Evolutionary conservation across 2,113 vertebrate genomes (phyloP), one percentile per base, ranked within the genome.

Genomic region (Mirza zaza): DNA sequence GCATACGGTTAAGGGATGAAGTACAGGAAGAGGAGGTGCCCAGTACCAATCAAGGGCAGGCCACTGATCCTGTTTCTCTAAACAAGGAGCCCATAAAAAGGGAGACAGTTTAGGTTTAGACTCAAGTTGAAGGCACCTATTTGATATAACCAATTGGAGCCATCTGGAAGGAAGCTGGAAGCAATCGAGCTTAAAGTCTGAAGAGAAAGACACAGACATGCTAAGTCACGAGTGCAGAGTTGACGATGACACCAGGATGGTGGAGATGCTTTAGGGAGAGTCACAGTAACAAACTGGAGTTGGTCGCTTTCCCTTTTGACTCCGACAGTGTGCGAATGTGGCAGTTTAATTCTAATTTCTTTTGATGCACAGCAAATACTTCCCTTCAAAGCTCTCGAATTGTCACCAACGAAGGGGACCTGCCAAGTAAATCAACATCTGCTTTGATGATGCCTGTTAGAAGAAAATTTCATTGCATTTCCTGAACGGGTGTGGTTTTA

Each of bases 331-430:
- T 8, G 34, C 81, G 55, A 42, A 61, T 2, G 9, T 6, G n/a
- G 32, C 55, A 45, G 52, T 52, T 88, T 23, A 61, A 85, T 82
- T 96, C 50, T n/a, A 23, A 89, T 81, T 96, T 94, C 83, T 96
- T 86, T 86, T 57, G 63, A 90, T 42, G 82, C 48, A 55, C 23
- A 39, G 82, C 87, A 87, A 94, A 89, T 39, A 70, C 61, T 36
- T 94, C 75, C 68, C 70, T 97, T 95, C 90, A 95, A 83, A 97
- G 94, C 32, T 81, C 91, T 91, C 88, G 70, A 25, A 63, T 8
- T 80, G 77, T 89, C 91, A 86, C 77, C 55, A 11, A 96, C 48
- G 61, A 95, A 94, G 57, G 67, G 80, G 50, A 85, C 48, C 83
- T 94, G 93, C 68, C 94, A 73, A 65, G 63, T 57, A 76, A 95